Conservation (phyloP, 1,140 invertebrate species). For the Heterodera schachtii region DNA sequence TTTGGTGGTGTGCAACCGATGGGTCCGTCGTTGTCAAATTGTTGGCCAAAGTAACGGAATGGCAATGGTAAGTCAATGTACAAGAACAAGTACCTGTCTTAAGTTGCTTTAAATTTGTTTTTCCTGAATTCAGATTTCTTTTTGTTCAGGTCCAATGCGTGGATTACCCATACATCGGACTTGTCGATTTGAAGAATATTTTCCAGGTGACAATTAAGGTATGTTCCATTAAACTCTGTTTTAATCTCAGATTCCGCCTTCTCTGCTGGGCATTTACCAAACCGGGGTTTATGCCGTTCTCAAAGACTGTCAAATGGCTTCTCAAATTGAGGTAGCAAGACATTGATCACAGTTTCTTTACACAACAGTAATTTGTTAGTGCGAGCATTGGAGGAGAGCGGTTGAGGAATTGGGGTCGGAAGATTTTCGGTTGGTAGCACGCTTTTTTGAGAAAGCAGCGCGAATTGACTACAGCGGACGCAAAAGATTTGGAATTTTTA, state of each 20-base stretch:
- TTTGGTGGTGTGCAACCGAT: neutral
- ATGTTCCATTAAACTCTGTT: neutral
- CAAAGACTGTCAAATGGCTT: constrained; percentile 9
- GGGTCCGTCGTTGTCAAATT: constrained; percentile 13
- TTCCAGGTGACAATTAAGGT: neutral
- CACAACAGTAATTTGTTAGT: neutral
- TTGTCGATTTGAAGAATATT: constrained; percentile 14
- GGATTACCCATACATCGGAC: constrained; percentile 23
- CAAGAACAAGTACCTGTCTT: no score
- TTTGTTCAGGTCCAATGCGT: constrained; percentile 13
- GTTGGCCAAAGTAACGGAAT: constrained; percentile 26
- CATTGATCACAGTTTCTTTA: neutral
- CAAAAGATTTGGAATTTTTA: constrained; percentile 17
- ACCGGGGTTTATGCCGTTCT: constrained; percentile 16
- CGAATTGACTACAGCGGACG: constrained; percentile 20
- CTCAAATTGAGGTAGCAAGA: constrained; percentile 15
- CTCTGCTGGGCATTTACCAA: constrained; percentile 22
- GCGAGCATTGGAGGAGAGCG: neutral
- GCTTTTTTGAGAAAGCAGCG: neutral
- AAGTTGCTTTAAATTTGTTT: neutral
- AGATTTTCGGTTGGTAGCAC: constrained; percentile 5
- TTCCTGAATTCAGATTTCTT: neutral
- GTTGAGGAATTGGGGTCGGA: neutral
- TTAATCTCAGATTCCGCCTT: neutral
- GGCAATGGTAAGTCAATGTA: constrained; percentile 10